phyloP scores from a whole-genome alignment of 1,140 invertebrate genomes.

The Calosoma granatense region DNA sequence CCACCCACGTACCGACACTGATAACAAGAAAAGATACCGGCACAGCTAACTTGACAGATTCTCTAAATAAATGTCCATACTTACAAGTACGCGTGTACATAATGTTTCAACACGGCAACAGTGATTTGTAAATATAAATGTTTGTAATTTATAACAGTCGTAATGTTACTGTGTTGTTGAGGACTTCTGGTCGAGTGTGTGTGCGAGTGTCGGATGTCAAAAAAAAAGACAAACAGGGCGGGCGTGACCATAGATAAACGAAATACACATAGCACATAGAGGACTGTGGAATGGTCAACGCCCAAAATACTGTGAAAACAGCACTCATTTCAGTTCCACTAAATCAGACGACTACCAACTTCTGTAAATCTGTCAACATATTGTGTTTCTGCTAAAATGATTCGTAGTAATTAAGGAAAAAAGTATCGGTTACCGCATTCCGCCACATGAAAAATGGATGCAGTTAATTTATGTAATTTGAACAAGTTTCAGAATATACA shows the following conservation, averaged over 20 bases:
- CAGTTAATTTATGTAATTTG: not conserved
- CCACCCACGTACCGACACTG: too few species aligned
- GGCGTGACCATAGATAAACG: slow-evolving; percentile 2
- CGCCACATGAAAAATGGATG: not conserved
- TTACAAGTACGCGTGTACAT: too few species aligned
- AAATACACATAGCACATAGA: not conserved
- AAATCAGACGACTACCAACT: not conserved
- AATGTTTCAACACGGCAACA: too few species aligned
- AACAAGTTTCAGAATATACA: not conserved
- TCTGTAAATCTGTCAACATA: slow-evolving; percentile 1
- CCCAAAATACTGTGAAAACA: not conserved
- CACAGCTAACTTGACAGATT: too few species aligned
- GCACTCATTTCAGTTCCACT: not conserved
- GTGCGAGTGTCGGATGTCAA: slow-evolving; percentile 3
- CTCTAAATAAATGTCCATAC: too few species aligned
- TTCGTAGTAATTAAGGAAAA: slow-evolving; percentile 6
- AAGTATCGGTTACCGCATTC: not conserved
- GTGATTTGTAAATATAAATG: too few species aligned
- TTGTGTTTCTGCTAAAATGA: not conserved
- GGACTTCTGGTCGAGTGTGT: not conserved
- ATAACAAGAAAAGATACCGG: too few species aligned
- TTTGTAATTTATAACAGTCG: too few species aligned
- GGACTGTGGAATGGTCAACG: not conserved
- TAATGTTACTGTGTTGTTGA: too few species aligned
- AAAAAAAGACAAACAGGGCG: slow-evolving; percentile 1